These are phyloP conservation scores for Rhineura floridana DNA, from an alignment of 2,113 vertebrate genomes.

Conservation along the genomic window DNA sequence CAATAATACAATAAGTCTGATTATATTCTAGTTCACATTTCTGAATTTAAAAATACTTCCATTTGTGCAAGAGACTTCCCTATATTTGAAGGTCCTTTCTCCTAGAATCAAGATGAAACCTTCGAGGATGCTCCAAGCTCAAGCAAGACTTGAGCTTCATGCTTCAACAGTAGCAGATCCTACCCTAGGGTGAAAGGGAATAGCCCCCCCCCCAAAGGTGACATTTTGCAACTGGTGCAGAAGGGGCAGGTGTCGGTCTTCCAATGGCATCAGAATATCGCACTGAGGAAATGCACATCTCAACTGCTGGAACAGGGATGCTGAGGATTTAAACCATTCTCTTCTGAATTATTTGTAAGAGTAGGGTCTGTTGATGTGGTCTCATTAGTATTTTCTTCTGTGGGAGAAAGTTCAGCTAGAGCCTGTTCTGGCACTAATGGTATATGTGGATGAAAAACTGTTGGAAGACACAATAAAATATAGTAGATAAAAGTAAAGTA, in stretches of 20 bases:
- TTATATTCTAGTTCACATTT: neutral
- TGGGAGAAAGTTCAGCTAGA: constrained; percentile 9
- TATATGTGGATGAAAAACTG: neutral
- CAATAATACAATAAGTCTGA: neutral
- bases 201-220: neutral
- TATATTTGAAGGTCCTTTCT: neutral
- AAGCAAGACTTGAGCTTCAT: neutral
- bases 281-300: constrained; percentile 17
- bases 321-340: constrained; percentile 56
- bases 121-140: neutral
- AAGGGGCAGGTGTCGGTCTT: neutral
- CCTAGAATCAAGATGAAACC: neutral
- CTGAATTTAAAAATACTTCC: constrained; percentile 2
- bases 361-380: constrained; percentile 36
- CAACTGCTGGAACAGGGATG: constrained; percentile 20
- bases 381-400: constrained; percentile 38
- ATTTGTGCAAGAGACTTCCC: neutral
- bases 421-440: constrained; percentile 20
- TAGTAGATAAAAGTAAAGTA: neutral
- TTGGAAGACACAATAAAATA: neutral
- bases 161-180: neutral
- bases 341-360: constrained; percentile 28
- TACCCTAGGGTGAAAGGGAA: too few species aligned
- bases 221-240: constrained; percentile 2
- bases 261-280: rapidly evolving